phyloP scores from a whole-genome alignment of 2,888 invertebrate species.

The Netelia fuscicornis region DNA sequence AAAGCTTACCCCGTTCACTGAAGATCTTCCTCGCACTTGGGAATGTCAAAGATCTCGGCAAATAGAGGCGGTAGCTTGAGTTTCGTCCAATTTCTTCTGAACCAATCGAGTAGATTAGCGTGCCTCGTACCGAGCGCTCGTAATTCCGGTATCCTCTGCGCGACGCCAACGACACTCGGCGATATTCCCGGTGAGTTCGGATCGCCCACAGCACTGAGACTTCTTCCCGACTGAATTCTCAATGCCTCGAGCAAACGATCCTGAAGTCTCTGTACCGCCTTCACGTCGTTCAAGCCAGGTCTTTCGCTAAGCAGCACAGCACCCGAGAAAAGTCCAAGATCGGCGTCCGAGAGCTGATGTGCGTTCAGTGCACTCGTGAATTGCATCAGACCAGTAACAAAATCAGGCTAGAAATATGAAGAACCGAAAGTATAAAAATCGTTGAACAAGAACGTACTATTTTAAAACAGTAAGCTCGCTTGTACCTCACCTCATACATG shows the following conservation, averaged over 20 bases:
- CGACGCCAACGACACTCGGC: conserved; percentile 84
- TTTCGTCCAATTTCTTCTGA: conserved; percentile 94
- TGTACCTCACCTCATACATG: conserved; percentile 91
- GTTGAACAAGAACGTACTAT: not conserved
- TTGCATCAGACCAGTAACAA: conserved; percentile 92
- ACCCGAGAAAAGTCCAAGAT: conserved; percentile 95
- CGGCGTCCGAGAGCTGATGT: conserved; percentile 94
- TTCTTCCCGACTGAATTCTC: conserved; percentile 88
- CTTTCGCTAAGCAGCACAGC: conserved; percentile 94
- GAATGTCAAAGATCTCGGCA: conserved; percentile 98
- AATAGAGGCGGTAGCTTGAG: conserved; percentile 96
- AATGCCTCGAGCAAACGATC: conserved; percentile 95
- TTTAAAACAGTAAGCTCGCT: not conserved
- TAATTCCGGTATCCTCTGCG: conserved; percentile 91
- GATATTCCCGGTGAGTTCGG: conserved; percentile 80
- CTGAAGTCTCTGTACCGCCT: conserved; percentile 91
- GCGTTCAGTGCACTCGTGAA: conserved; percentile 92
- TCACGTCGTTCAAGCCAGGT: conserved; percentile 92
- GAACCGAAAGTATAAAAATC: conserved; percentile 28
- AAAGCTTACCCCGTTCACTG: conserved; percentile 79
- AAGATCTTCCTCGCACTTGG: conserved; percentile 91
- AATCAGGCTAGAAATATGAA: conserved; percentile 89
- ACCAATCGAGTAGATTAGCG: conserved; percentile 94
- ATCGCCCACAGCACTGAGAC: conserved; percentile 83
- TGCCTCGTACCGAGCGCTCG: conserved; percentile 93